phyloP scores from a whole-genome alignment of 2,888 invertebrate species.

The Macrosiphum euphorbiae region DNA sequence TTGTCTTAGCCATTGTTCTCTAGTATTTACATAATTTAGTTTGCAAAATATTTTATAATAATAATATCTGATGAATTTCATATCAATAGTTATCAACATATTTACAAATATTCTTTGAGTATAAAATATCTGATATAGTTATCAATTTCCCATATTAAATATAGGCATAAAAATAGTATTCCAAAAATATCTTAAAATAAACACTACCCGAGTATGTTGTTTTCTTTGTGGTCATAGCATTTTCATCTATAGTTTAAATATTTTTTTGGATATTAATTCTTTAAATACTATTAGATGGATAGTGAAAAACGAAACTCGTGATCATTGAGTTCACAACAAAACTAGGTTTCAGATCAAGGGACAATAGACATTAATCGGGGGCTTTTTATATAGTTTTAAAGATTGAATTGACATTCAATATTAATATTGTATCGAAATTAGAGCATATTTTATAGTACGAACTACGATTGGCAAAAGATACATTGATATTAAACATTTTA shows the following conservation, averaged over 20 bases:
- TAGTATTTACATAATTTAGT: not conserved
- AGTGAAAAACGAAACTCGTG: not conserved
- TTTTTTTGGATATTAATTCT: not conserved
- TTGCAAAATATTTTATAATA: not conserved
- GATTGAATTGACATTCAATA: not conserved
- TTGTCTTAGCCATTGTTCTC: conserved; percentile 53
- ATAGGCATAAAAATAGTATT: not conserved
- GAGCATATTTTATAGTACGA: not conserved
- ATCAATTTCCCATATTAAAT: not conserved
- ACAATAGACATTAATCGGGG: not conserved
- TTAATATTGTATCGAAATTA: not conserved
- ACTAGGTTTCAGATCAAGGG: not conserved
- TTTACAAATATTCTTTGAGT: not conserved
- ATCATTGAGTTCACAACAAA: not conserved
- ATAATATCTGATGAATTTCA: too few relatives aligned
- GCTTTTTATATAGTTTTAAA: conserved; percentile 10
- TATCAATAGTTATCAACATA: not conserved
- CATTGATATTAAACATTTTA: not conserved
- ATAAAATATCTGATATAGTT: not conserved
- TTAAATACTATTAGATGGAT: not conserved
- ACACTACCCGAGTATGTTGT: too few relatives aligned
- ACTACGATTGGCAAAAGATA: not conserved
- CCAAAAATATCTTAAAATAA: not conserved
- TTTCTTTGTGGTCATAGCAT: not conserved
- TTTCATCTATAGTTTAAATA: not conserved